Evolutionary conservation across 2,113 vertebrate species (phyloP), one percentile per base, ranked within the genome.

Genomic region (Eretmochelys imbricata): DNA sequence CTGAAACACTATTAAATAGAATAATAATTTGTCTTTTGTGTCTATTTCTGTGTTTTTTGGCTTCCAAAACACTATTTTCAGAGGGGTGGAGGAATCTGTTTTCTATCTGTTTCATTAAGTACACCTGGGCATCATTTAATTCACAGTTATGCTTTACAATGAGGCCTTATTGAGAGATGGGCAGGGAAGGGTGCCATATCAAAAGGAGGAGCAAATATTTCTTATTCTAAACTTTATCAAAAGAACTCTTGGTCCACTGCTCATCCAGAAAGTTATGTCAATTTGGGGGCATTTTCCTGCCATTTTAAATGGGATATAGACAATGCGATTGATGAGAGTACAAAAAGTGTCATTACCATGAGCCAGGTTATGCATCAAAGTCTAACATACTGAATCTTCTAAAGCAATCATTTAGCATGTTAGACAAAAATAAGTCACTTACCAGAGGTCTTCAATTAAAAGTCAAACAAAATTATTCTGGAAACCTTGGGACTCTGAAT

Each of bases 191-290:
- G 49, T 50, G 65, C 25, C 3, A 1, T 20, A 85, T 31, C 35
- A 85, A 65, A 48, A 83, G 24, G 85, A 3, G 4, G 10, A 94
- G 75, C 10, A 78, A 93, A 90, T 20, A 4, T 29, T 93, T 48
- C 88, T 92, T 86, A 51, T 5, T 19, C 35, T 89, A 50, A 95
- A 53, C 31, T 59, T 51, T 48, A 65, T 90, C 57, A 62, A 62
- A 62, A 51, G 50, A 48, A 62, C 59, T 12, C 13, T 17, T 49
- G 25, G 5, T 84, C n/a, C 29, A 38, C 24, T 69, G 8, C 51
- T 5, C 19, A 13, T 14, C 89, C 42, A 78, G 42, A 78, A 48
- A 78, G 42, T 46, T 17, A 48, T 7, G 6, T 48, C 22, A 78
- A 16, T 14, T 27, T 46, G 25, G 6, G 24, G 24, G 75, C 42